phyloP scores from a whole-genome alignment of 1,140 invertebrate genomes.

The Drosophila sucinea region DNA sequence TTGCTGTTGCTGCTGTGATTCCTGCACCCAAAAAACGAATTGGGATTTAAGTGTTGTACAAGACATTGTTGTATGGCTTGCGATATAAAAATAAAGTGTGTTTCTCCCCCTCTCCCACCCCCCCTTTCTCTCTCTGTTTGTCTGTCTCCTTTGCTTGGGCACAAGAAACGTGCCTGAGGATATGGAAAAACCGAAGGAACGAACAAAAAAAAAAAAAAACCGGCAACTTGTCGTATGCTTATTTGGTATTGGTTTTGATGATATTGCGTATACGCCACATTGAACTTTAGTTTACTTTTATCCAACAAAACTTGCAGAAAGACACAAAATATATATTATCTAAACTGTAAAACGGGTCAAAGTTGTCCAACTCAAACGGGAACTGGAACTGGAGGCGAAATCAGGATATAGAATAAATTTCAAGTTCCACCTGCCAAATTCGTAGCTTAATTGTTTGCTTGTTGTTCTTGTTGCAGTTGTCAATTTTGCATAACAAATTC shows the following conservation, averaged over 20 bases:
- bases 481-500: slow-evolving; percentile 79
- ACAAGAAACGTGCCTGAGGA: slow-evolving; percentile 59
- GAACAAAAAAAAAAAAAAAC: slow-evolving; percentile 27
- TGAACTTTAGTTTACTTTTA: slow-evolving; percentile 34
- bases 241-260: slow-evolving; percentile 28
- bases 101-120: neutral
- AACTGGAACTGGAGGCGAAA: neutral
- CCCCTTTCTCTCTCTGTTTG: neutral
- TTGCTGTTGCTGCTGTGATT: slow-evolving; percentile 62
- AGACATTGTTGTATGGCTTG: slow-evolving; percentile 52
- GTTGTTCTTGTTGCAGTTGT: slow-evolving; percentile 51
- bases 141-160: slow-evolving; percentile 40
- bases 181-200: slow-evolving; percentile 31
- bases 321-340: neutral
- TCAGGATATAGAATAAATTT: neutral
- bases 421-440: slow-evolving; percentile 31
- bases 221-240: slow-evolving; percentile 51
- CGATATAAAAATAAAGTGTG: slow-evolving; percentile 69
- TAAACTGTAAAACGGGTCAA: neutral
- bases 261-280: slow-evolving; percentile 68
- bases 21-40: slow-evolving; percentile 69
- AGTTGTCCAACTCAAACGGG: neutral
- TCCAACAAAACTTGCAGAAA: neutral
- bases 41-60: slow-evolving; percentile 80
- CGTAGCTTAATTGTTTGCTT: slow-evolving; percentile 56